phyloP scores from a whole-genome alignment of 2,888 invertebrate genomes.

The Entomobrya multifasciata region DNA sequence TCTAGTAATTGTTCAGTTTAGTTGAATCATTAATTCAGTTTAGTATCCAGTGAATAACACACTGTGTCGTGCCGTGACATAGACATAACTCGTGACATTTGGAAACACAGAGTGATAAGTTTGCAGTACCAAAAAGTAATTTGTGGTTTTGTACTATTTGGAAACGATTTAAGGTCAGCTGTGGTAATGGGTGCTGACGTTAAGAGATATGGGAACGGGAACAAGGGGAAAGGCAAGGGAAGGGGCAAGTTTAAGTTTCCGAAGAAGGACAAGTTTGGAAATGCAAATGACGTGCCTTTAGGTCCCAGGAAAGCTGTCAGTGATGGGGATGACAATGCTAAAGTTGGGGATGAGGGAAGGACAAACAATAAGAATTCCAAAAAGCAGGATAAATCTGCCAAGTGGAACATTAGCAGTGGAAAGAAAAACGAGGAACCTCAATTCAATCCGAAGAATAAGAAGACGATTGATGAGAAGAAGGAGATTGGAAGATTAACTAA shows the following conservation, averaged over 20 bases:
- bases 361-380: too few species aligned
- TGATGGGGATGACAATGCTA: neutral
- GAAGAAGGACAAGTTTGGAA: slow-evolving; percentile 29
- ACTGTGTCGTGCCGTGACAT: too few species aligned
- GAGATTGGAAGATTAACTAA: slow-evolving; percentile 84
- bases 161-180: too few species aligned
- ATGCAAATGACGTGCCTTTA: slow-evolving; percentile 56
- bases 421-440: slow-evolving; percentile 56
- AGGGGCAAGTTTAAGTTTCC: too few species aligned
- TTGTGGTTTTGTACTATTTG: neutral
- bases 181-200: slow-evolving; percentile 39
- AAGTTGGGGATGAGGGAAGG: too few species aligned
- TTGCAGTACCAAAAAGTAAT: neutral
- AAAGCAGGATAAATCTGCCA: slow-evolving; percentile 7
- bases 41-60: too few species aligned
- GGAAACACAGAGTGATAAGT: neutral
- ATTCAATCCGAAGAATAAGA: slow-evolving; percentile 81
- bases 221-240: neutral
- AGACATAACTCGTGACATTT: too few species aligned
- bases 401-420: slow-evolving; percentile 41
- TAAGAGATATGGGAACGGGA: slow-evolving; percentile 24
- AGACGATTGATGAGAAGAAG: slow-evolving; percentile 81
- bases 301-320: slow-evolving; percentile 19
- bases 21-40: too few species aligned
- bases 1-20: too few species aligned